phyloP scores from a whole-genome alignment of 2,888 invertebrate genomes.

The Leptopilina syphax region DNA sequence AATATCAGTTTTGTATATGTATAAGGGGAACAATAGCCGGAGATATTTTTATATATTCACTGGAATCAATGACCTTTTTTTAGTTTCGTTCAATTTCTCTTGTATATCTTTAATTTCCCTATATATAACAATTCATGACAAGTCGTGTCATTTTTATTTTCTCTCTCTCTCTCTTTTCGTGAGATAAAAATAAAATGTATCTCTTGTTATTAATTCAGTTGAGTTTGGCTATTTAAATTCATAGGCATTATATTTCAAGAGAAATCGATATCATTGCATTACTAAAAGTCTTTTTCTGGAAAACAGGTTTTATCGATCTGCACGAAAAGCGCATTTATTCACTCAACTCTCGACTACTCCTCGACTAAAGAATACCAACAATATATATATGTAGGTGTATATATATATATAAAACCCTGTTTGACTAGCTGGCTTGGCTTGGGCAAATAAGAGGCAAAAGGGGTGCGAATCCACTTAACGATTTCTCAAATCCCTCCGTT shows the following conservation, averaged over 20 bases:
- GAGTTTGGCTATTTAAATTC: conserved; percentile 1
- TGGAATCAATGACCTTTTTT: conserved; percentile 10
- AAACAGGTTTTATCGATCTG: conserved; percentile 19
- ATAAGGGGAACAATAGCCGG: not conserved
- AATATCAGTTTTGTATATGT: not conserved
- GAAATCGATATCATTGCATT: conserved; percentile 10
- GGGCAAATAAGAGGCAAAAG: conserved; percentile 33
- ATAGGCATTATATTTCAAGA: conserved; percentile 3
- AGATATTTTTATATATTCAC: not conserved
- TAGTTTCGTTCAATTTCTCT: not conserved
- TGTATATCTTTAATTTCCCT: not conserved
- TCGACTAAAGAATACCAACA: conserved; percentile 29
- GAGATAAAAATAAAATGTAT: conserved; percentile 14
- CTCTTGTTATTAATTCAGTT: not conserved
- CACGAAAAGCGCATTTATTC: conserved; percentile 35
- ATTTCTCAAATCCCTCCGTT: conserved; percentile 40
- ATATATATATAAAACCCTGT: not conserved
- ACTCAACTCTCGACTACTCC: conserved; percentile 16
- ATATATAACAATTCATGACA: not conserved
- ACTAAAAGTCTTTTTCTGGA: conserved; percentile 6
- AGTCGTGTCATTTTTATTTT: not conserved
- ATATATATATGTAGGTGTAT: not conserved
- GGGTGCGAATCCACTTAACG: conserved; percentile 40
- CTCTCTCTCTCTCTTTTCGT: not conserved
- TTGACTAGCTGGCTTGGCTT: conserved; percentile 30